Base-by-base conservation (phyloP, 92 coral and sea anemone genomes). In the Pocillopora meandrina region DNA sequence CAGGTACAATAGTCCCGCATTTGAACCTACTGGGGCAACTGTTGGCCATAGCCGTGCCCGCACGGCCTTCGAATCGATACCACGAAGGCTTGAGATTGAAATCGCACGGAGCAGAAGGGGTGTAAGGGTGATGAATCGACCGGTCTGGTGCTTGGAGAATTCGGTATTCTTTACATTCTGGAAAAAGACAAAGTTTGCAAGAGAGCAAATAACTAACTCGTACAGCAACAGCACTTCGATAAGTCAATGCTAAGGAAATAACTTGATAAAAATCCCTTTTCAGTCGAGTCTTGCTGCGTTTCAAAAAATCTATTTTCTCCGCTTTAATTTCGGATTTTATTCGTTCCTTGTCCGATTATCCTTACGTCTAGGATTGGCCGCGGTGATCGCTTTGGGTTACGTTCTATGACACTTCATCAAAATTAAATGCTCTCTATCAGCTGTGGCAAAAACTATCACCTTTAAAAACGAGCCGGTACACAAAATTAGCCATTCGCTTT, bases 381-480 rank as follows among this genome's bases (percentile, higher is more conserved):
- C 31, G 31, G 31, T 26, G 31, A 26, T 26, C 31, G 31, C 31
- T 26, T 26, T 26, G 31, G 31, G 31, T 26, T 26, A 26, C 31
- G 31, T 26, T 26, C 31, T 26, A 26, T 26, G 5, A 7, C 52
- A 42, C 52, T 42, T 42, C 52, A 42, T 42, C 52, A 42, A 42
- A 26, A 42, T 42, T n/a, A 6, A 55, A 47, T 49, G 33, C 1
- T 6, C 60, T 5, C 31, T 10, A 4, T n/a, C 17, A 10, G 31
- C 26, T 5, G 2, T 70, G 12, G 56, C 18, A 35, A 34, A 5
- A 31, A 5, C 52, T 17, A 19, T 61, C 55, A 72, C 86, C 86
- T 72, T 82, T 31, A 12, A 59, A 20, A 16, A 82, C 63, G 16
- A 90, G 81, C 49, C 89, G 87, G 71, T 90, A 90, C 21, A 90